These are phyloP conservation scores for Oreochromis niloticus DNA, from an alignment of 2,113 vertebrate genomes.

Conservation along the genomic window DNA sequence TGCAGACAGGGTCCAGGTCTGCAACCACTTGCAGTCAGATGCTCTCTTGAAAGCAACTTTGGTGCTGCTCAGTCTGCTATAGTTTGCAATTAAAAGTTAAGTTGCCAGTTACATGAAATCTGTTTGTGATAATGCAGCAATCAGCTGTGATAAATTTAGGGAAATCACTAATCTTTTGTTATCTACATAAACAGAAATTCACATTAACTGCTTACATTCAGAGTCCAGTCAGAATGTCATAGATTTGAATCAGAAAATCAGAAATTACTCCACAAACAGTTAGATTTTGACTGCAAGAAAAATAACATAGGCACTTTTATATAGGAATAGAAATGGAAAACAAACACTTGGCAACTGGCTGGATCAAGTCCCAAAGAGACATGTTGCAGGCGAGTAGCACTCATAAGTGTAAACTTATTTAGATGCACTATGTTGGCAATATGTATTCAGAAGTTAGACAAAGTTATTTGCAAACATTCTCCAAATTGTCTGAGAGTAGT, in stretches of 20 bases:
- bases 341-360: background rate
- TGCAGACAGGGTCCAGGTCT: background rate
- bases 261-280: background rate
- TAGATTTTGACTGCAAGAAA: background rate
- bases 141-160: background rate
- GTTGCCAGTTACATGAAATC: background rate
- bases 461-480: background rate
- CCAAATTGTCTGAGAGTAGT: background rate
- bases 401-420: no score
- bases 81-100: background rate
- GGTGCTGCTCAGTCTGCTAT: background rate
- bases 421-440: no score
- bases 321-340: background rate
- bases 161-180: background rate
- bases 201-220: background rate
- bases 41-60: background rate
- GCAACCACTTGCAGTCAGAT: background rate
- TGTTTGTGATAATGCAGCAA: background rate
- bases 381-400: background rate
- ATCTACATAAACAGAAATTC: background rate
- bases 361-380: background rate
- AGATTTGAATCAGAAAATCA: background rate
- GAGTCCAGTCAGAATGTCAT: rapidly evolving
- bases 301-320: rapidly evolving
- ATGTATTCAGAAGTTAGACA: no score